A percentile compares a stretch with the other conserved stretches of the same genome.
Evolutionary conservation across 92 coral and sea anemone genomes (phyloP).

Genomic region (Epizoanthus scotinus): DNA sequence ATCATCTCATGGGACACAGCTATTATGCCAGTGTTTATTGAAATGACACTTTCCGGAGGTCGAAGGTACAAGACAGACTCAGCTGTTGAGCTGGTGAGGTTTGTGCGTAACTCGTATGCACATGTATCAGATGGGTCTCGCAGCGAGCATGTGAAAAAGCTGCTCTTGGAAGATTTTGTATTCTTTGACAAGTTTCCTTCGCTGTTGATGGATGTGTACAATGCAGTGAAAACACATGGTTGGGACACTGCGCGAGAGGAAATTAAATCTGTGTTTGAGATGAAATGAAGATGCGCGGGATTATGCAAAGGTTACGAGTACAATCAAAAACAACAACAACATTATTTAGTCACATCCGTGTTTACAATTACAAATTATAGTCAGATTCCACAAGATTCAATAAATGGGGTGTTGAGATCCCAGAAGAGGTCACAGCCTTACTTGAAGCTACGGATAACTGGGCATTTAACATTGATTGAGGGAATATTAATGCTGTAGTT

Average conservation of each 20-base stretch:
- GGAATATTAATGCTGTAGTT: too few species aligned
- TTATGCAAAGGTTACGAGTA: too few species aligned
- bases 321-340: too few species aligned
- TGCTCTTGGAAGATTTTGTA: conserved; percentile 35
- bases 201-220: conserved; percentile 61
- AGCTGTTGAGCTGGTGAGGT: conserved; percentile 56
- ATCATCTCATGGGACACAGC: conserved; percentile 5
- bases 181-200: conserved; percentile 51
- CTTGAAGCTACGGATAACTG: too few species aligned
- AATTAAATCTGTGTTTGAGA: conserved; percentile 10
- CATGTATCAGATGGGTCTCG: conserved; percentile 48
- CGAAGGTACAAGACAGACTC: conserved; percentile 43
- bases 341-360: too few species aligned
- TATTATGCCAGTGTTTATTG: conserved; percentile 22
- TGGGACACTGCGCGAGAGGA: conserved; percentile 38
- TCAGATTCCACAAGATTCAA: too few species aligned
- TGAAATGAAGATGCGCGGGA: background rate
- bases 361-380: too few species aligned
- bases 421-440: too few species aligned
- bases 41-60: conserved; percentile 32
- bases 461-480: too few species aligned
- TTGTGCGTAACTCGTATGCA: conserved; percentile 52
- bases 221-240: conserved; percentile 38
- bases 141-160: conserved; percentile 4
- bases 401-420: too few species aligned